Conservation (phyloP, 2,888 invertebrate genomes). For the Atethmia centrago region DNA sequence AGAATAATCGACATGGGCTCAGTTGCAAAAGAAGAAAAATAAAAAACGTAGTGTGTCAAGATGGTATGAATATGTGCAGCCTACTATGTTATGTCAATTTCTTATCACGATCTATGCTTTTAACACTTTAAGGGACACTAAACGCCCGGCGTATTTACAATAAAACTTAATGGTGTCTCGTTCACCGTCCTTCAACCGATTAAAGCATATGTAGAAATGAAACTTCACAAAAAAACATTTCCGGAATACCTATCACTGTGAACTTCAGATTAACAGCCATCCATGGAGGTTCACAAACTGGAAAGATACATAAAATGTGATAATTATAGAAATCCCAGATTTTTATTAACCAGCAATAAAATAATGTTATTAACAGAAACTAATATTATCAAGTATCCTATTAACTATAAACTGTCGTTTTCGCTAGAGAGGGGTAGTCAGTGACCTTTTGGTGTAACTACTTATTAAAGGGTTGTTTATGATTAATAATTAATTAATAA, state of each 20-base stretch:
- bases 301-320: neutral
- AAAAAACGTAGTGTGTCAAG: too few relatives aligned
- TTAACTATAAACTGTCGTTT: neutral
- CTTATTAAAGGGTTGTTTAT: neutral
- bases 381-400: conserved; percentile 2
- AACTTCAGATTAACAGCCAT: neutral
- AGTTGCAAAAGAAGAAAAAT: too few relatives aligned
- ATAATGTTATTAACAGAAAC: conserved; percentile 20
- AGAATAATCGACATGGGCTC: too few relatives aligned
- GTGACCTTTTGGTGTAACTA: neutral
- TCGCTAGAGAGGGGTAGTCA: neutral
- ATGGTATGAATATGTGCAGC: too few relatives aligned
- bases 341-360: neutral
- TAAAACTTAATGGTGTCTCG: too few relatives aligned
- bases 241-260: too few relatives aligned
- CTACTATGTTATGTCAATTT: too few relatives aligned
- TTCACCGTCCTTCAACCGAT: too few relatives aligned
- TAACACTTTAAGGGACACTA: too few relatives aligned
- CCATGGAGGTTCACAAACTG: neutral
- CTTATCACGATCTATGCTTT: too few relatives aligned
- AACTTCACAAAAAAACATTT: neutral
- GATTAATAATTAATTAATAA: neutral
- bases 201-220: too few relatives aligned
- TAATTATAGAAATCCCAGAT: neutral
- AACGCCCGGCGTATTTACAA: too few relatives aligned